Percentiles rank a stretch among this genome's conserved stretches.
phyloP scores from a whole-genome alignment of 2,797 vertebrate species.

The Fringilla coelebs region DNA sequence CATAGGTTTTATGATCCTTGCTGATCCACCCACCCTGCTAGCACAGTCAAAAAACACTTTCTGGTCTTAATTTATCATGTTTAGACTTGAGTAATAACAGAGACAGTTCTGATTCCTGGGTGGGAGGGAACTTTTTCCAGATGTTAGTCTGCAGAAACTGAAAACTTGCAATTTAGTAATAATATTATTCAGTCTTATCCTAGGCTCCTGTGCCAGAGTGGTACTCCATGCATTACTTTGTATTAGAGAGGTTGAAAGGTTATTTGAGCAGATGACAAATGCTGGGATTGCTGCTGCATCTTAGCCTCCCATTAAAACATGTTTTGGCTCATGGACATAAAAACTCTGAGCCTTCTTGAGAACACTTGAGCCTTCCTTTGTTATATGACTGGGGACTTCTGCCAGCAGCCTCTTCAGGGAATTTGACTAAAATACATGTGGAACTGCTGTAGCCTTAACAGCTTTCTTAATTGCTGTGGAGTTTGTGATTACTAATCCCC shows the following conservation, averaged over 20 bases:
- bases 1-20: background rate
- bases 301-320: background rate
- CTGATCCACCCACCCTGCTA: slow-evolving; percentile 23
- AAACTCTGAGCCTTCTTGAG: background rate
- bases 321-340: background rate
- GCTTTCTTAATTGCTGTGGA: background rate
- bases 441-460: background rate
- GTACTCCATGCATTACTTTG: background rate
- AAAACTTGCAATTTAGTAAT: background rate
- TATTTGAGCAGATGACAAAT: background rate
- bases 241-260: background rate
- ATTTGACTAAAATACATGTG: background rate
- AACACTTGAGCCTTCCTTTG: background rate
- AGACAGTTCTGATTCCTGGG: background rate
- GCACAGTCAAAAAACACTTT: background rate
- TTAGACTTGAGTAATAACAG: slow-evolving; percentile 15
- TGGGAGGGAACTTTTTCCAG: slow-evolving; percentile 21
- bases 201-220: background rate
- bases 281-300: background rate
- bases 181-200: background rate
- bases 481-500: background rate
- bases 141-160: background rate
- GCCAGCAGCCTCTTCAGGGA: background rate
- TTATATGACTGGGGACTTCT: background rate
- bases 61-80: background rate